Evolutionary conservation across 2,113 vertebrate genomes (phyloP).

Genomic region (Dipodomys merriami): DNA sequence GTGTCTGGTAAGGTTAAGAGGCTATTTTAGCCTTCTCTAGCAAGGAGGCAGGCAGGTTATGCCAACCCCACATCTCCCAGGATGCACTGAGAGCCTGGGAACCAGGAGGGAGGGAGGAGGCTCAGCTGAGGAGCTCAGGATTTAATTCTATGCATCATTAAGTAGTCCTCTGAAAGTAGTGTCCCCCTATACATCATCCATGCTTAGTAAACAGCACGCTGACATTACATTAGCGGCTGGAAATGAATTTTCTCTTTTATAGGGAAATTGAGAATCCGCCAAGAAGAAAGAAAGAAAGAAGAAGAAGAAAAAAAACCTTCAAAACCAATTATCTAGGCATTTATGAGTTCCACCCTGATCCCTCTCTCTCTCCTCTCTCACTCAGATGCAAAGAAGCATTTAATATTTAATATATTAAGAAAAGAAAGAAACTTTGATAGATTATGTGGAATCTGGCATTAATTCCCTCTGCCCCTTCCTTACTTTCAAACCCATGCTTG

Average conservation of each 20-base stretch:
- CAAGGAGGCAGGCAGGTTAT: constrained; percentile 69
- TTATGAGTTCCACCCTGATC: constrained; percentile 82
- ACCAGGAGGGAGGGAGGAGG: constrained; percentile 87
- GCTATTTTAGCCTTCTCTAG: constrained; percentile 30
- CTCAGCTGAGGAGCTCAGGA: constrained; percentile 97
- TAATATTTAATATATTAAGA: constrained; percentile 84
- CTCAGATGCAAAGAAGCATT: constrained; percentile 84
- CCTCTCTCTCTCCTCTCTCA: constrained; percentile 76
- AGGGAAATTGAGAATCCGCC: constrained; percentile 97
- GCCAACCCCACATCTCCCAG: constrained; percentile 74
- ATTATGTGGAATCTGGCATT: constrained; percentile 77
- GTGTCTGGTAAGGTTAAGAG: neutral
- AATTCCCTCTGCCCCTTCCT: constrained; percentile 68
- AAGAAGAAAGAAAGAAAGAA: constrained; percentile 84
- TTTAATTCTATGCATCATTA: constrained; percentile 99
- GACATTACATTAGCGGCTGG: constrained; percentile 99
- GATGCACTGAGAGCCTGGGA: constrained; percentile 82
- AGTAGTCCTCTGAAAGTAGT: constrained; percentile 97
- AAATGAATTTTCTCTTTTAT: constrained; percentile 99
- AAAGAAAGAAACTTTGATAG: constrained; percentile 84
- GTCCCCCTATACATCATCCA: constrained; percentile 98
- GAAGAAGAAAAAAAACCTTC: constrained; percentile 74
- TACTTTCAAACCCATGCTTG: constrained; percentile 48
- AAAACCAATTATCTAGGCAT: constrained; percentile 85
- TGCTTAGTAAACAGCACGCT: constrained; percentile 98